phyloP scores from a whole-genome alignment of 92 coral and sea anemone species.

The Palythoa heliodiscus region DNA sequence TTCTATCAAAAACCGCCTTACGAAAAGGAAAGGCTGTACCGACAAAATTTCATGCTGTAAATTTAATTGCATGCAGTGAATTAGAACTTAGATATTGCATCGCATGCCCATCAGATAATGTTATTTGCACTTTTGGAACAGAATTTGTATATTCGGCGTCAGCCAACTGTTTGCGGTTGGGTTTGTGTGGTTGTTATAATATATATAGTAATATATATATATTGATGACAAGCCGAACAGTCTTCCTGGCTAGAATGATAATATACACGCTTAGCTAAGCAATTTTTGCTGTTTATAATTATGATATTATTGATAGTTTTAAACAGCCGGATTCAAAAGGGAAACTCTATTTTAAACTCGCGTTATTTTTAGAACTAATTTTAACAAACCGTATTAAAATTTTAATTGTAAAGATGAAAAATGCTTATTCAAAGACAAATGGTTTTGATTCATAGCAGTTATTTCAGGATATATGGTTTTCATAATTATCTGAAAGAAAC shows the following conservation, averaged over 20 bases:
- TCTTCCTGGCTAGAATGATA: not conserved
- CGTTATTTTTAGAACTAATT: too few relatives aligned
- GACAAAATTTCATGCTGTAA: not conserved
- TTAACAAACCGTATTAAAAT: too few relatives aligned
- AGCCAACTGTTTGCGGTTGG: not conserved
- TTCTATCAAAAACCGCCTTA: not conserved
- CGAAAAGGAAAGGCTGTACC: constrained; percentile 2
- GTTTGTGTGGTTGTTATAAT: not conserved
- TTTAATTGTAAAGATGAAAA: too few relatives aligned
- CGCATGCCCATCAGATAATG: not conserved
- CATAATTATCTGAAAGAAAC: too few relatives aligned
- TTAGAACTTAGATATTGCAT: not conserved
- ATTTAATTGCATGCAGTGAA: not conserved
- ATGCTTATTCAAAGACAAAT: too few relatives aligned
- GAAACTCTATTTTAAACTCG: not conserved
- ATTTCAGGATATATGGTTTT: too few relatives aligned
- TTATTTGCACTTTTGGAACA: not conserved
- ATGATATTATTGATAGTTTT: not conserved
- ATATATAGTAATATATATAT: not conserved
- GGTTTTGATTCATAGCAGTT: too few relatives aligned
- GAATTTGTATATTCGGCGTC: not conserved
- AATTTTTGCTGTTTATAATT: not conserved
- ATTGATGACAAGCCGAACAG: not conserved
- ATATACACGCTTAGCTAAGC: not conserved
- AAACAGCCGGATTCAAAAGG: not conserved